Percentiles rank a stretch among this genome's conserved stretches.
These are phyloP conservation scores for Bombus vancouverensis DNA, from an alignment of 1,140 invertebrate species.

Conservation along the genomic window DNA sequence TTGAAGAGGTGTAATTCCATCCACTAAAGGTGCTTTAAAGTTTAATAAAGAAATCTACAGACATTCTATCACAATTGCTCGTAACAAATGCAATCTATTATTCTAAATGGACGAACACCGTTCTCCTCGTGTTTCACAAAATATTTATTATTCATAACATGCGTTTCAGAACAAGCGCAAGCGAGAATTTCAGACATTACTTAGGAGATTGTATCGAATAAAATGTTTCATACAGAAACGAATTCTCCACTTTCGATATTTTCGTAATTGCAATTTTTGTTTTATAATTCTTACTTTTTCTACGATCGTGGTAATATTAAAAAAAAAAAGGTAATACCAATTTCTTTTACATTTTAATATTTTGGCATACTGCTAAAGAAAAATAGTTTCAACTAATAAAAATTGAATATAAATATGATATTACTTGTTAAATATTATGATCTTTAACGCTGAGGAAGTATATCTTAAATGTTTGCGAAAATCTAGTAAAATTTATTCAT, in stretches of 20 bases:
- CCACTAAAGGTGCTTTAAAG: constrained; percentile 4
- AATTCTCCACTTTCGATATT: not conserved
- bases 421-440: no score
- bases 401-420: no score
- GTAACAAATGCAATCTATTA: constrained; percentile 4
- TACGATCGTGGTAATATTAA: not conserved
- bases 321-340: no score
- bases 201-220: not conserved
- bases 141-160: not conserved
- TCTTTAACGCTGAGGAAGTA: no score
- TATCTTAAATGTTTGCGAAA: no score
- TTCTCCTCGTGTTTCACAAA: not conserved
- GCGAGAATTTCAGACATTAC: not conserved
- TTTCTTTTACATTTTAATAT: not conserved
- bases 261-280: not conserved
- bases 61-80: not conserved
- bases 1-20: constrained; percentile 17
- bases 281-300: not conserved
- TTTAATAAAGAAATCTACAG: constrained; percentile 19
- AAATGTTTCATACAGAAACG: not conserved
- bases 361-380: not conserved
- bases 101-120: not conserved
- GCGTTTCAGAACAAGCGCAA: not conserved
- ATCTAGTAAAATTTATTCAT: no score
- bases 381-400: no score